These are phyloP conservation scores for Orius laevigatus DNA, from an alignment of 1,140 invertebrate genomes.

Conservation along the genomic window DNA sequence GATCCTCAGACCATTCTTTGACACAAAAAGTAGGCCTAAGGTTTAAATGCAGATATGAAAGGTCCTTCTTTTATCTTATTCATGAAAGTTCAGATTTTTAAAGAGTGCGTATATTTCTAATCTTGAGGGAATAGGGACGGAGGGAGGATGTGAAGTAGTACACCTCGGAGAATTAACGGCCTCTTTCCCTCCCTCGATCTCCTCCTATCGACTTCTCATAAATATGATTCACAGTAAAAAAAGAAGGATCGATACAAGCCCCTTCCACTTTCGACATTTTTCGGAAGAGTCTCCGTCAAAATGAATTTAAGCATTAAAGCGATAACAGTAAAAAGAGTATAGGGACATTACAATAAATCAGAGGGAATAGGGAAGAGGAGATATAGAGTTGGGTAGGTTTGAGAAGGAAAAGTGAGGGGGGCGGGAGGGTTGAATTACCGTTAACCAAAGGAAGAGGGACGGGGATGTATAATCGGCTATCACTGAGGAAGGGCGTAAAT, in stretches of 20 bases:
- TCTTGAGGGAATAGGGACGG: no score
- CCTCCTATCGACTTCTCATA: conserved; percentile 3
- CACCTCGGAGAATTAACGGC: no score
- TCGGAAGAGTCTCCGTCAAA: conserved; percentile 3
- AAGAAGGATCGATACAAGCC: not conserved
- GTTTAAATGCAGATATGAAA: no score
- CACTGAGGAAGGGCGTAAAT: conserved; percentile 12
- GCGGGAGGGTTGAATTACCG: conserved; percentile 5
- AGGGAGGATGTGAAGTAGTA: no score
- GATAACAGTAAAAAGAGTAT: conserved; percentile 12
- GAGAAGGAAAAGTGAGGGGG: not conserved
- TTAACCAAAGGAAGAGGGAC: conserved; percentile 9
- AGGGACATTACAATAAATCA: conserved; percentile 12
- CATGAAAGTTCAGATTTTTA: no score
- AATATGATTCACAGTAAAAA: conserved; percentile 12
- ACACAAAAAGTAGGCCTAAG: no score
- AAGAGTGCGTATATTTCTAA: no score
- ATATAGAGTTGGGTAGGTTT: conserved; percentile 9
- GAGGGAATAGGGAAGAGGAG: conserved; percentile 3
- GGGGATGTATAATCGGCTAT: conserved; percentile 12
- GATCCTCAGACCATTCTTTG: no score
- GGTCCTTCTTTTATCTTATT: no score
- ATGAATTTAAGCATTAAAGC: conserved; percentile 16
- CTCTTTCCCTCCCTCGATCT: not conserved
- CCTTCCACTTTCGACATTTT: not conserved